phyloP scores from a whole-genome alignment of 2,113 vertebrate genomes.

The Gobiocypris rarus region DNA sequence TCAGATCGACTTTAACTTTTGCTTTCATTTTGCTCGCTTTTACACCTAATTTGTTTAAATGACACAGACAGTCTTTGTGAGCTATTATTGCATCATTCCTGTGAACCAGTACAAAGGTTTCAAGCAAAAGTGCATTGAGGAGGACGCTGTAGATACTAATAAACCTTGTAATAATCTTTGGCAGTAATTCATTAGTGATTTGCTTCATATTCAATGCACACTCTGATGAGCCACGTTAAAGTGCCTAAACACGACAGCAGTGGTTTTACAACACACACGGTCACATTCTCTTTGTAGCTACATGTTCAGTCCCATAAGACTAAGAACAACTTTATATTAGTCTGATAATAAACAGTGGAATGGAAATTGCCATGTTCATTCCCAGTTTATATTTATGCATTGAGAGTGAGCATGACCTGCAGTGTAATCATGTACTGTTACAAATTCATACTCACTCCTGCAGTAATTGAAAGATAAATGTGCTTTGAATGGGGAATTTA shows the following conservation, averaged over 20 bases:
- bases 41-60: conserved; percentile 6
- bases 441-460: not conserved
- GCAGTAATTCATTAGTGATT: conserved; percentile 35
- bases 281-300: not conserved
- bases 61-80: not conserved
- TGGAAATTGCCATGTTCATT: conserved; percentile 14
- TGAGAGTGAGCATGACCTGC: conserved; percentile 7
- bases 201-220: conserved; percentile 36
- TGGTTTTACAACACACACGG: not conserved
- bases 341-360: conserved; percentile 26
- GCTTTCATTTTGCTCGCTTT: conserved; percentile 7
- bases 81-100: not conserved
- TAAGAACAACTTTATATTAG: conserved; percentile 7
- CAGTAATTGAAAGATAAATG: conserved; percentile 23
- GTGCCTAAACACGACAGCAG: not conserved
- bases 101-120: not conserved
- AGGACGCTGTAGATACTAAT: conserved; percentile 22
- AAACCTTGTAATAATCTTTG: conserved; percentile 31
- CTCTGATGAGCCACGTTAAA: conserved; percentile 19
- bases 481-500: conserved; percentile 9
- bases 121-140: conserved; percentile 18
- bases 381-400: not conserved
- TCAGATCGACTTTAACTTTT: conserved; percentile 1
- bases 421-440: conserved; percentile 7
- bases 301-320: not conserved